Conservation (phyloP, 2,888 invertebrate genomes). For the Drosophila koepferae region DNA sequence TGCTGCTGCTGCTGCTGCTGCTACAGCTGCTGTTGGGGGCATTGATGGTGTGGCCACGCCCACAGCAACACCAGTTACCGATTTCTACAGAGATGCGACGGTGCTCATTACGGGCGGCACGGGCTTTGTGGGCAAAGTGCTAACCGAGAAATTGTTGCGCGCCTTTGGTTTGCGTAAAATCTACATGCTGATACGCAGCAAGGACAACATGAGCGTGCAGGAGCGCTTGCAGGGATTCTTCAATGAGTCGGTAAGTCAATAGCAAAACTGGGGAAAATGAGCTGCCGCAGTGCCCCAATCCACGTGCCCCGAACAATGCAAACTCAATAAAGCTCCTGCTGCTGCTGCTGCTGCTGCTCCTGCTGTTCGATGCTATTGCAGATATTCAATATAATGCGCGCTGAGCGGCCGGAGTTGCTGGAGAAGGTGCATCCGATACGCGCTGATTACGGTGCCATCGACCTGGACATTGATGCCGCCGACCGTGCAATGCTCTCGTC, state of each 20-base stretch:
- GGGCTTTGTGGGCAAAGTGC: constrained; percentile 85
- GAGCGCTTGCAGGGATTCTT: constrained; percentile 83
- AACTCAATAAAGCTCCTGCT: constrained; percentile 23
- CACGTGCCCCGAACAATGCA: constrained; percentile 33
- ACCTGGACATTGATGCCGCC: constrained; percentile 85
- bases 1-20: constrained; percentile 10
- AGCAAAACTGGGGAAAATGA: constrained; percentile 25
- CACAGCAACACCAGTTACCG: constrained; percentile 75
- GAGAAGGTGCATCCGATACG: constrained; percentile 87
- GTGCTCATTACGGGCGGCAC: constrained; percentile 85
- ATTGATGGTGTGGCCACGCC: constrained; percentile 17
- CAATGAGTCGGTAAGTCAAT: constrained; percentile 82
- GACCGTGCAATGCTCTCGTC: constrained; percentile 85
- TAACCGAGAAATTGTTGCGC: constrained; percentile 84
- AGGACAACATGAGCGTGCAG: constrained; percentile 83
- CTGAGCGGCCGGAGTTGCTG: constrained; percentile 85
- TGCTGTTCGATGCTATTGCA: constrained; percentile 61
- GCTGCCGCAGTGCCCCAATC: constrained; percentile 8
- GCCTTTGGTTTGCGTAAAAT: constrained; percentile 83
- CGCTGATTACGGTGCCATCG: constrained; percentile 86
- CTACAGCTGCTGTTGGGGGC: constrained; percentile 12
- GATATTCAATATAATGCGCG: constrained; percentile 87
- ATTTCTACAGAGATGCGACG: constrained; percentile 84
- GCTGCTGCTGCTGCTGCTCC: constrained; percentile 15
- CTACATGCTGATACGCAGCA: constrained; percentile 84